Percentiles rank a stretch among this genome's conserved stretches.
phyloP scores from a whole-genome alignment of 2,113 vertebrate species.

The Alethe castanea region DNA sequence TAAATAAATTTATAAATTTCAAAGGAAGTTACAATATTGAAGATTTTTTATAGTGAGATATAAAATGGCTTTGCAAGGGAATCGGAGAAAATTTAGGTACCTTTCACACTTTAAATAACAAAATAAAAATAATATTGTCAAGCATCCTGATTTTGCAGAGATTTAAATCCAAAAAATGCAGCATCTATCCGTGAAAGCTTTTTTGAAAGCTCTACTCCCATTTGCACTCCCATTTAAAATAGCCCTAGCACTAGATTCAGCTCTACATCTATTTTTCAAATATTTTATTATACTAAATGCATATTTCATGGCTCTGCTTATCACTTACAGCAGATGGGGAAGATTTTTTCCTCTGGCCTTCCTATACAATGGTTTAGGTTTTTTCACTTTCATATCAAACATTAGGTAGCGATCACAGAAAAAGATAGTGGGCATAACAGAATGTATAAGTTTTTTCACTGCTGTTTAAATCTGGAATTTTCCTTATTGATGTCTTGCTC shows the following conservation, averaged over 20 bases:
- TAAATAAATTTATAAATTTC: neutral
- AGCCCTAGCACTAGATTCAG: neutral
- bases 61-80: neutral
- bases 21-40: neutral
- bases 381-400: neutral
- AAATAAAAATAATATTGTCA: neutral
- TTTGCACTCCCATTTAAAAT: neutral
- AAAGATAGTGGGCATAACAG: neutral
- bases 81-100: neutral
- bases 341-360: neutral
- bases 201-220: neutral
- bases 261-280: neutral
- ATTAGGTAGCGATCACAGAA: neutral
- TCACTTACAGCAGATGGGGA: neutral
- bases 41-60: neutral
- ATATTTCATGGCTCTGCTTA: neutral
- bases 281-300: neutral
- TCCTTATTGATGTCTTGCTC: neutral
- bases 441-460: neutral
- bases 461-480: neutral
- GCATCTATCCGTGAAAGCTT: neutral
- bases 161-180: neutral
- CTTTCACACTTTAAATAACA: neutral
- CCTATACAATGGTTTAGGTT: neutral
- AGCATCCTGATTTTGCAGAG: neutral